Percentiles rank a stretch among this genome's conserved stretches.
phyloP scores from a whole-genome alignment of 2,888 invertebrate genomes.

The Synanthedon tipuliformis region DNA sequence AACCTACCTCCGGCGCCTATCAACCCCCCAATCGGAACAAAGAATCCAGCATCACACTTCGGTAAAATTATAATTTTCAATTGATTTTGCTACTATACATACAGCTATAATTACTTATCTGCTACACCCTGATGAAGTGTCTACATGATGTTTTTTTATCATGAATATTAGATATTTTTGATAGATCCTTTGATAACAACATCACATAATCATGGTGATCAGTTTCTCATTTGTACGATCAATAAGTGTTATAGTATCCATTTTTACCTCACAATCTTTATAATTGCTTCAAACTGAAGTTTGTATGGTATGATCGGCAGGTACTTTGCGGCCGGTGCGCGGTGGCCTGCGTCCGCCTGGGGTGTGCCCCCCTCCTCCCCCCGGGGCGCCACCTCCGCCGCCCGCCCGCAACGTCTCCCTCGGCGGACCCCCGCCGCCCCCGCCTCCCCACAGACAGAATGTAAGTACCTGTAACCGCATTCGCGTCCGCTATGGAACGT shows the following conservation, averaged over 20 bases:
- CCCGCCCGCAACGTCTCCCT: constrained; percentile 44
- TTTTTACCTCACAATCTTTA: no score
- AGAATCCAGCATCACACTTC: constrained; percentile 58
- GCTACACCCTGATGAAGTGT: no score
- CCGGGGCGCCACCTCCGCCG: constrained; percentile 24
- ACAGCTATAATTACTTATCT: no score
- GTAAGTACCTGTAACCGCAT: background rate
- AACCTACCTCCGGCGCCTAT: constrained; percentile 24
- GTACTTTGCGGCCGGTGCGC: constrained; percentile 57
- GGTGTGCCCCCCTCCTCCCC: constrained; percentile 71
- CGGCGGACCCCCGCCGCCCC: constrained; percentile 39
- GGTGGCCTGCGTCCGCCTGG: constrained; percentile 69
- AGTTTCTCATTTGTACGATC: no score
- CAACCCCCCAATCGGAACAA: constrained; percentile 44
- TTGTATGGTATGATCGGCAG: constrained; percentile 15
- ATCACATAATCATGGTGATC: no score
- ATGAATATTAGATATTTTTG: no score
- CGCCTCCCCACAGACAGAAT: constrained; percentile 11
- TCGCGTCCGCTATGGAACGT: no score
- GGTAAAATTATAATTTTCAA: constrained; percentile 22
- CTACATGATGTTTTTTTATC: no score
- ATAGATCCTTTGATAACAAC: no score
- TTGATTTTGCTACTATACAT: no score
- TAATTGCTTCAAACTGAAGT: no score
- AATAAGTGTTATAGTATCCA: no score